Conservation (phyloP, 1,140 invertebrate species). For the Ephestia elutella region DNA sequence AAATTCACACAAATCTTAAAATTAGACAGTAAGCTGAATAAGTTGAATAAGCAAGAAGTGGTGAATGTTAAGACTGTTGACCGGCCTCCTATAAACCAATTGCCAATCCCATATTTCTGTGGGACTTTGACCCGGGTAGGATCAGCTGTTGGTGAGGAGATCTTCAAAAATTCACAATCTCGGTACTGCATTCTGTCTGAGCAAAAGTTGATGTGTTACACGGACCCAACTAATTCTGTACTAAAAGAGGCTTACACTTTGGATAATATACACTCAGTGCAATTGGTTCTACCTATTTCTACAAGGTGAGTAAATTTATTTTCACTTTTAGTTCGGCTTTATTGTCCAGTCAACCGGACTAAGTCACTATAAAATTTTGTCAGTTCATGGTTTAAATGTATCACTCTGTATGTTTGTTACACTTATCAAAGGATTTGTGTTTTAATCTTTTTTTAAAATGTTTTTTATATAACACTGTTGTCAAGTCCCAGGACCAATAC, state of each 20-base stretch:
- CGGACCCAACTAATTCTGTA: conserved; percentile 50
- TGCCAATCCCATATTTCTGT: conserved; percentile 44
- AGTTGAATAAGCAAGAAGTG: conserved; percentile 28
- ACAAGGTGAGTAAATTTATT: conserved; percentile 41
- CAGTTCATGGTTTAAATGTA: no score
- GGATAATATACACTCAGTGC: conserved; percentile 54
- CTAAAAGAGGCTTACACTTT: conserved; percentile 55
- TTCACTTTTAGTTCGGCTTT: no score
- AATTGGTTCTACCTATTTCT: conserved; percentile 58
- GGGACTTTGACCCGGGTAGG: conserved; percentile 53
- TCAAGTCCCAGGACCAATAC: no score
- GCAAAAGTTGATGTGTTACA: conserved; percentile 60
- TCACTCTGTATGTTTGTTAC: no score
- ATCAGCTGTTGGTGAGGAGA: conserved; percentile 52
- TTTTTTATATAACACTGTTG: no score
- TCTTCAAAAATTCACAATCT: conserved; percentile 58
- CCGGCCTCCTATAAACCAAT: conserved; percentile 39
- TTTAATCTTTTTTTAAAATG: no score
- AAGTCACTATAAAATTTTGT: no score
- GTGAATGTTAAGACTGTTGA: conserved; percentile 43
- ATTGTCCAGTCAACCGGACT: no score
- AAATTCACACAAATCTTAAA: conserved; percentile 57
- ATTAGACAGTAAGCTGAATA: conserved; percentile 47
- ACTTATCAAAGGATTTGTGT: no score
- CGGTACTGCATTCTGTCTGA: conserved; percentile 57